These are phyloP conservation scores for Pelecanus crispus DNA, from an alignment of 2,113 vertebrate genomes.

Conservation along the genomic window DNA sequence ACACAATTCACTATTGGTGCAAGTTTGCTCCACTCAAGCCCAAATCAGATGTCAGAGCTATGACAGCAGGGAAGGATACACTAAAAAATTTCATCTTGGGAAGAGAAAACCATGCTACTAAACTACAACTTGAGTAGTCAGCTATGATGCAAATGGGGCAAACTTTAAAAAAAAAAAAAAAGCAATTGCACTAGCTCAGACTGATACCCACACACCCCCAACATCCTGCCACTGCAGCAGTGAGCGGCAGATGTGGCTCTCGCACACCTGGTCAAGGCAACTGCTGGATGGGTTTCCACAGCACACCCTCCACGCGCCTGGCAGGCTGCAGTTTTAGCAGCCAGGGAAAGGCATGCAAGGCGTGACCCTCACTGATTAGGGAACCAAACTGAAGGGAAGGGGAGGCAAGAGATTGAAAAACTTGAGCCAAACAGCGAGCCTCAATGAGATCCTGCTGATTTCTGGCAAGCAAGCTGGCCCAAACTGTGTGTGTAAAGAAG, in stretches of 20 bases:
- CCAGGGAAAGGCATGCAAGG: background rate
- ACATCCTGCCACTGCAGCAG: rapidly evolving
- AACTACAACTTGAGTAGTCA: background rate
- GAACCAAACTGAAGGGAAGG: background rate
- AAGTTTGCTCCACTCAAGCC: background rate
- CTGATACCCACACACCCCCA: background rate
- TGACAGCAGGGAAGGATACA: background rate
- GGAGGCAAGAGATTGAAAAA: background rate
- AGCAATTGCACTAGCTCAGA: background rate
- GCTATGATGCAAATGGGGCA: background rate
- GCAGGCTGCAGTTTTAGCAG: background rate
- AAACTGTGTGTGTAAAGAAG: background rate
- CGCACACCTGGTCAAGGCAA: rapidly evolving
- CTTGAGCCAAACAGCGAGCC: background rate
- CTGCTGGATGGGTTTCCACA: background rate
- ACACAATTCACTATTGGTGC: background rate
- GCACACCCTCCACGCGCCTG: background rate
- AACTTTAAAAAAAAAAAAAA: no score
- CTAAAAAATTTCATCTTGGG: background rate
- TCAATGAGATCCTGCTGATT: background rate
- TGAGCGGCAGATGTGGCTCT: background rate
- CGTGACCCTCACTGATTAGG: background rate
- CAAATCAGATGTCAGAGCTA: background rate
- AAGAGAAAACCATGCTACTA: background rate
- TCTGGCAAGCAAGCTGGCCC: background rate